These are phyloP conservation scores for Montipora capricornis DNA, from an alignment of 64 coral and sea anemone genomes.

Conservation along the genomic window DNA sequence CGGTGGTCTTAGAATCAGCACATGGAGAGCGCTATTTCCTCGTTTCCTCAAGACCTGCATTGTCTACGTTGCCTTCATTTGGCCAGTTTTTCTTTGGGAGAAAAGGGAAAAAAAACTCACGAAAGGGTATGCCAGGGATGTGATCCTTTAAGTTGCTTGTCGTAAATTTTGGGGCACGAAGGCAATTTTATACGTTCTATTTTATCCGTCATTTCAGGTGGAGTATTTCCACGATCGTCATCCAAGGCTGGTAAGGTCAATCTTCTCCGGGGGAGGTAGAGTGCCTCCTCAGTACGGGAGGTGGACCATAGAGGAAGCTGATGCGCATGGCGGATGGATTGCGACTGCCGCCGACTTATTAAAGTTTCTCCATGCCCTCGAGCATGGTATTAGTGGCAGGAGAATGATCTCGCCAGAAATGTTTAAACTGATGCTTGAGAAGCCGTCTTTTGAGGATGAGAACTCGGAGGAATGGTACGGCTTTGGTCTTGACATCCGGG, in stretches of 20 bases:
- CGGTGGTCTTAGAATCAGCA: too few species aligned
- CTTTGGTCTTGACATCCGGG: conserved; percentile 35
- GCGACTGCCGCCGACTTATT: neutral
- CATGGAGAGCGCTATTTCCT: too few species aligned
- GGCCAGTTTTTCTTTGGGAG: too few species aligned
- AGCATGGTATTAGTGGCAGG: neutral
- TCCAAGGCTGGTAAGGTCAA: conserved; percentile 26
- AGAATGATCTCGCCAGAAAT: conserved; percentile 24
- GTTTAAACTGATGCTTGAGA: conserved; percentile 26
- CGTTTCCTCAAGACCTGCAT: too few species aligned
- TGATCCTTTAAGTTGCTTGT: too few species aligned
- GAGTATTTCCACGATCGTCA: conserved; percentile 52
- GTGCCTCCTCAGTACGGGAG: conserved; percentile 46
- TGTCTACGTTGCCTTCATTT: too few species aligned
- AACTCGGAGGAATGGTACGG: conserved; percentile 47
- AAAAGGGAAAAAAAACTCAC: too few species aligned
- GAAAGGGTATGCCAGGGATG: too few species aligned
- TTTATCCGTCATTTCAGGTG: neutral
- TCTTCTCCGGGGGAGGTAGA: conserved; percentile 22
- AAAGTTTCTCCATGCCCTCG: neutral
- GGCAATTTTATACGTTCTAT: too few species aligned
- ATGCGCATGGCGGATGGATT: conserved; percentile 42
- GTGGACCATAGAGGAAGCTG: conserved; percentile 48
- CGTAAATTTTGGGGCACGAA: too few species aligned
- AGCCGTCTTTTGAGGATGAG: neutral